phyloP scores from a whole-genome alignment of 2,113 vertebrate genomes.

The Motacilla tschutschensis region DNA sequence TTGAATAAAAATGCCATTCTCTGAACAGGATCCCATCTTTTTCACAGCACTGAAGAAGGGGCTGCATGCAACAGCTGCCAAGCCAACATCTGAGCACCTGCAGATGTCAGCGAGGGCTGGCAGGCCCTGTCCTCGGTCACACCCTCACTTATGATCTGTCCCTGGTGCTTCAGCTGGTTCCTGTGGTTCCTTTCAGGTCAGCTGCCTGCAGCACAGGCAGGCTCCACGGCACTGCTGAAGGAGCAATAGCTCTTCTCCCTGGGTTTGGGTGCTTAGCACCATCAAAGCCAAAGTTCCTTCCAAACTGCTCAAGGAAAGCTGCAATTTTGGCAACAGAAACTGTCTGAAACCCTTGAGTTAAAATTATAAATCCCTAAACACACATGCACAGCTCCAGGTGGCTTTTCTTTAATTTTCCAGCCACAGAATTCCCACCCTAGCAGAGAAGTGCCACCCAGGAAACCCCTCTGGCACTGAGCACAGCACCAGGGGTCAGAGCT shows the following conservation, averaged over 20 bases:
- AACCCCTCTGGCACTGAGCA: not conserved
- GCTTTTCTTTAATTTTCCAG: not conserved
- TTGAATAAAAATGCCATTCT: not conserved
- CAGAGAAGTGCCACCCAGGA: accelerated
- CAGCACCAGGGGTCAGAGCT: not conserved
- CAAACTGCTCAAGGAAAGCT: not conserved
- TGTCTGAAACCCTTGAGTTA: not conserved
- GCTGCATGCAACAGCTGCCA: not conserved
- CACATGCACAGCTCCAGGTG: not conserved
- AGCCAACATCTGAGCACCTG: not conserved
- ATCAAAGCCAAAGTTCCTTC: too few relatives aligned
- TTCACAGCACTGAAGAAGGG: not conserved
- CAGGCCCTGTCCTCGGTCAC: not conserved
- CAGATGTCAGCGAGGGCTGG: not conserved
- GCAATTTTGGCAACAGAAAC: not conserved
- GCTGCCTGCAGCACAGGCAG: not conserved
- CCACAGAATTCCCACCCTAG: not conserved
- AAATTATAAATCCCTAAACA: not conserved
- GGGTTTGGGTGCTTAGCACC: not conserved
- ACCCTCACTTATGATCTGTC: accelerated
- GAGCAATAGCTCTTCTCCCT: not conserved
- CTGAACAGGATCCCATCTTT: not conserved
- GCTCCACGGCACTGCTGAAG: too few relatives aligned
- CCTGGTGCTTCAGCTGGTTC: not conserved
- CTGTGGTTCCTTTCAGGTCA: not conserved